phyloP scores from a whole-genome alignment of 2,797 vertebrate species.

The Gouania willdenowi region DNA sequence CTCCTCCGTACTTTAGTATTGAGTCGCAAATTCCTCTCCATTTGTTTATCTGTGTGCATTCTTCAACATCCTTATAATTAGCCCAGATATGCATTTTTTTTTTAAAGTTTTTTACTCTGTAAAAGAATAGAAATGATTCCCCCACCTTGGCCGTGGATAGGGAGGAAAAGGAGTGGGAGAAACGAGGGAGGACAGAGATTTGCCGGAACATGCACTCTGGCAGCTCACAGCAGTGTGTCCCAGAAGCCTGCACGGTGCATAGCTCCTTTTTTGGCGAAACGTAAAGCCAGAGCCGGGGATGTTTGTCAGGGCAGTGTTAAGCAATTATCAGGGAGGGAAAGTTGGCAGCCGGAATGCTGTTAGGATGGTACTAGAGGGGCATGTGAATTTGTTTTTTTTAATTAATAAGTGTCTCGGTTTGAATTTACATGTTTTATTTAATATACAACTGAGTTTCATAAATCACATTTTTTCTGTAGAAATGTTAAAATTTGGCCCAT shows the following conservation, averaged over 20 bases:
- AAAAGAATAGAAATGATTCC: too few species aligned
- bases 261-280: conserved; percentile 62
- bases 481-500: too few species aligned
- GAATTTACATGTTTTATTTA: too few species aligned
- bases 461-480: too few species aligned
- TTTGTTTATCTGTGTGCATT: conserved; percentile 8
- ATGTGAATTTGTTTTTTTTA: too few species aligned
- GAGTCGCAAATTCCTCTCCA: conserved; percentile 3
- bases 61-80: background rate
- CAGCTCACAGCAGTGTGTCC: conserved; percentile 23
- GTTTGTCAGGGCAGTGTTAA: conserved; percentile 33
- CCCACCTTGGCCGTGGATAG: too few species aligned
- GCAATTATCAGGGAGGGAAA: conserved; percentile 33
- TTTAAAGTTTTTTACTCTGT: too few species aligned
- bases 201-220: background rate
- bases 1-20: background rate
- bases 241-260: conserved; percentile 26
- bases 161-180: background rate
- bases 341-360: conserved; percentile 29
- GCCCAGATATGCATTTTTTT: background rate
- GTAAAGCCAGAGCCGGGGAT: conserved; percentile 13
- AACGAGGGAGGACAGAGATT: background rate
- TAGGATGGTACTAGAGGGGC: conserved; percentile 1
- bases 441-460: too few species aligned
- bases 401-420: too few species aligned